Base-by-base conservation (phyloP, 2,797 vertebrate genomes). In the Gobio occitaniae region DNA sequence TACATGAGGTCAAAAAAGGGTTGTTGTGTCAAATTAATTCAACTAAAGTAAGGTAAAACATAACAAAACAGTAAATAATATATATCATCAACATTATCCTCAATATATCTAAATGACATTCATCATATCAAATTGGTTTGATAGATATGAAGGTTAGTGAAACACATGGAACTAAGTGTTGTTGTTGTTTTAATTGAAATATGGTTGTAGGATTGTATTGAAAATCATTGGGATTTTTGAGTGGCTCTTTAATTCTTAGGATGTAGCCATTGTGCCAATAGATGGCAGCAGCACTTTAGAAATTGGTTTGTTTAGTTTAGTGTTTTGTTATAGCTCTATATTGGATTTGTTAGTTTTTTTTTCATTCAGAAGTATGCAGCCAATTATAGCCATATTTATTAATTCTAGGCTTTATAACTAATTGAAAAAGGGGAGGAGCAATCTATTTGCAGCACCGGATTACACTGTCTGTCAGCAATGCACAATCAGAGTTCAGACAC, bases 231-330 rank as follows among this genome's bases (percentile, higher is more conserved):
- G 4, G 11, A 13, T 61, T 12, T 61, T 25, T 25, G 11, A 25
- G n/a, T 5, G 12, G n/a, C n/a, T 29, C 59, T 63, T 63, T 29
- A 65, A 65, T 32, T 32, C 63, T 65, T 16, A 32, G 6, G 29
- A 16, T 41, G 36, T 17, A 13, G n/a, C 52, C 21, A 11, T 32
- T 82, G 68, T 12, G 4, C 68, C 80, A 82, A 48, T 44, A 82
- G 80, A 72, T 61, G 80, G 68, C 80, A 71, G 68, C 52, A 72
- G 61, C 12, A 15, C 52, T 32, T 59, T 29, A 29, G 9, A 44
- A 54, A 69, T 25, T 1, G 2, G 3, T 38, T 80, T 54, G 29
- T 8, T 50, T 78, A 47, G 38, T 10, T 59, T 52, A 50, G 56
- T 11, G 29, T 11, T 36, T 80, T 66, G 61, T 50, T 16, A n/a